A percentile compares a stretch with the other conserved stretches of the same genome.
These are phyloP conservation scores for Gopherus evgoodei DNA, from an alignment of 2,113 vertebrate genomes.

Conservation along the genomic window DNA sequence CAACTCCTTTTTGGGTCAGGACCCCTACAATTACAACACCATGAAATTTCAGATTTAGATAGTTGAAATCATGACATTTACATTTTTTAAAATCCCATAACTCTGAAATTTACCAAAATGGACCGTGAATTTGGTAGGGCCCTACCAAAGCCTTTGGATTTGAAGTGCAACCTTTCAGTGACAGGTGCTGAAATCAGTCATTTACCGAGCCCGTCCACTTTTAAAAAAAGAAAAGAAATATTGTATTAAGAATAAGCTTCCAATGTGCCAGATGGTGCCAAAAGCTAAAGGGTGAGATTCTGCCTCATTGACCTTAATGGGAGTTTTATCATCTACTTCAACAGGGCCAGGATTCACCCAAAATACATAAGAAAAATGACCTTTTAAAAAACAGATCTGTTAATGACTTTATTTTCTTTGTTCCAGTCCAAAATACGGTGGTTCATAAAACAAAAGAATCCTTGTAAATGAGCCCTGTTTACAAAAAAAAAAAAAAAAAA, in stretches of 20 bases:
- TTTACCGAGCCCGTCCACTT: background rate
- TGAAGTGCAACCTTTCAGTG: background rate
- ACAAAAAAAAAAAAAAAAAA: background rate
- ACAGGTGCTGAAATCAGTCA: background rate
- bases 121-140: too few species aligned
- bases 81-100: too few species aligned
- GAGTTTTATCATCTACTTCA: constrained; percentile 1
- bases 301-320: background rate
- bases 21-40: too few species aligned
- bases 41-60: too few species aligned
- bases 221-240: background rate
- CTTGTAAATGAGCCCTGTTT: background rate
- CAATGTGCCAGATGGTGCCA: background rate
- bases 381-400: background rate
- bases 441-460: background rate
- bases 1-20: too few species aligned
- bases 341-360: background rate
- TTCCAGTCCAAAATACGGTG: background rate
- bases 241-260: background rate
- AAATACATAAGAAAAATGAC: background rate
- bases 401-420: background rate
- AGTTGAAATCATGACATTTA: too few species aligned
- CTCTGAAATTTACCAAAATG: too few species aligned
- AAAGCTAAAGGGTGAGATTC: background rate
- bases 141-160: background rate